Conservation (phyloP, 2,888 invertebrate genomes). For the Exephanes ischioxanthus region DNA sequence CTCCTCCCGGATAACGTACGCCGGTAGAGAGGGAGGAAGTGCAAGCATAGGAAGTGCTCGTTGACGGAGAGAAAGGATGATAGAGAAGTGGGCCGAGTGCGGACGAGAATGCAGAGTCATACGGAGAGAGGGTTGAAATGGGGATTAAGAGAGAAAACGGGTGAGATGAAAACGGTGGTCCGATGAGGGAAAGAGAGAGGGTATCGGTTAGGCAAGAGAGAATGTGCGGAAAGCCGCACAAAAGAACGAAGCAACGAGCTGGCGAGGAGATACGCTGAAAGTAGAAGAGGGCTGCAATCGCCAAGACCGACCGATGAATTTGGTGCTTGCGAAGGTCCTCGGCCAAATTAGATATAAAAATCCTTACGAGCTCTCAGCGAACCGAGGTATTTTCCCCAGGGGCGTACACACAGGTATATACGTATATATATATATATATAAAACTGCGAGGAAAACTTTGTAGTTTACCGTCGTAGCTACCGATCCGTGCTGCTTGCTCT, state of each 20-base stretch:
- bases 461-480: slow-evolving; percentile 13
- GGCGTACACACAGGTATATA: background rate
- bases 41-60: slow-evolving; percentile 12
- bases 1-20: slow-evolving; percentile 45
- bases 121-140: slow-evolving; percentile 16
- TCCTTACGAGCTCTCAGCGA: slow-evolving; percentile 14
- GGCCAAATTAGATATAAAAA: slow-evolving; percentile 34
- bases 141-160: slow-evolving; percentile 42
- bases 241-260: slow-evolving; percentile 20
- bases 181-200: slow-evolving; percentile 1
- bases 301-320: slow-evolving; percentile 25
- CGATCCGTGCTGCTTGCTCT: slow-evolving; percentile 23
- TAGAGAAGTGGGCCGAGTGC: slow-evolving; percentile 1
- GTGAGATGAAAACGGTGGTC: slow-evolving; percentile 26
- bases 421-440: background rate
- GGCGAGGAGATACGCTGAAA: background rate
- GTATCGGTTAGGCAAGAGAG: background rate
- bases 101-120: background rate
- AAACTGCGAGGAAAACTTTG: slow-evolving; percentile 18
- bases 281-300: slow-evolving; percentile 20
- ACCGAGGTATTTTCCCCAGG: background rate
- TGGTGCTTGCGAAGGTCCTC: slow-evolving; percentile 20
- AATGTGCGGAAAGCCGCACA: slow-evolving; percentile 10
- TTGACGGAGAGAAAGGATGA: slow-evolving; percentile 5
- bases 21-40: slow-evolving; percentile 6